Conservation (phyloP, 1,140 invertebrate genomes). For the Idris sp. region DNA sequence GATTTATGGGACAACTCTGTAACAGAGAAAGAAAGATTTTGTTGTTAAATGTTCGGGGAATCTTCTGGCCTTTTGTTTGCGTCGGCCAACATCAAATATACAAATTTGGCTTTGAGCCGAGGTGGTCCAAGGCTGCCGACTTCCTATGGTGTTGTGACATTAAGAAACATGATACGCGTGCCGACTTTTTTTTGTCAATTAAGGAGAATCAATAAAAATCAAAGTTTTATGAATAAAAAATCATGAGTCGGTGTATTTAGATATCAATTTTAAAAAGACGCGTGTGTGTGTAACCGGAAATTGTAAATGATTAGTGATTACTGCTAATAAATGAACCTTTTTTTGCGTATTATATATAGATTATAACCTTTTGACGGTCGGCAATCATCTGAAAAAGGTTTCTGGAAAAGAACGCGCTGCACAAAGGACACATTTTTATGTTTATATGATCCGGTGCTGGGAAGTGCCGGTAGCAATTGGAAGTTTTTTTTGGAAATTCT, state of each 20-base stretch:
- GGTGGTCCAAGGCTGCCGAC: slow-evolving; percentile 50
- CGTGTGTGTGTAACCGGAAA: slow-evolving; percentile 39
- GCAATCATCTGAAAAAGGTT: slow-evolving; percentile 23
- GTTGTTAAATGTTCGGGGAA: slow-evolving; percentile 34
- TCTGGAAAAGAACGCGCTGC: slow-evolving; percentile 24
- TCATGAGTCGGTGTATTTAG: slow-evolving; percentile 19
- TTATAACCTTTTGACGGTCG: slow-evolving; percentile 18
- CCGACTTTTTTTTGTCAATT: slow-evolving; percentile 17
- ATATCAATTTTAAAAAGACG: slow-evolving; percentile 9
- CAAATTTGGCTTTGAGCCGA: slow-evolving; percentile 7
- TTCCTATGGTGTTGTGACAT: slow-evolving; percentile 55
- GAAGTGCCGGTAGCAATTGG: slow-evolving; percentile 24
- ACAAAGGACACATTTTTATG: slow-evolving; percentile 13
- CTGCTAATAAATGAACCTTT: background rate
- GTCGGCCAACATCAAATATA: slow-evolving; percentile 3
- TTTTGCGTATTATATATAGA: too few relatives aligned
- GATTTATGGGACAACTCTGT: slow-evolving; percentile 20
- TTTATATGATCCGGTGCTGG: slow-evolving; percentile 14
- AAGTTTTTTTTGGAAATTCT: slow-evolving; percentile 6
- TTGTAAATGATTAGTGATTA: slow-evolving; percentile 32
- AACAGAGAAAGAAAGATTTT: slow-evolving; percentile 38
- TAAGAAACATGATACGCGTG: slow-evolving; percentile 41
- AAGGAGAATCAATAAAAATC: slow-evolving; percentile 27
- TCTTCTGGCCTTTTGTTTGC: slow-evolving; percentile 26
- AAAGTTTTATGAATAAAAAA: slow-evolving; percentile 22